A percentile compares a stretch with the other conserved stretches of the same genome.
Evolutionary conservation across 2,113 vertebrate species (phyloP).

Genomic region (Tetrax tetrax): DNA sequence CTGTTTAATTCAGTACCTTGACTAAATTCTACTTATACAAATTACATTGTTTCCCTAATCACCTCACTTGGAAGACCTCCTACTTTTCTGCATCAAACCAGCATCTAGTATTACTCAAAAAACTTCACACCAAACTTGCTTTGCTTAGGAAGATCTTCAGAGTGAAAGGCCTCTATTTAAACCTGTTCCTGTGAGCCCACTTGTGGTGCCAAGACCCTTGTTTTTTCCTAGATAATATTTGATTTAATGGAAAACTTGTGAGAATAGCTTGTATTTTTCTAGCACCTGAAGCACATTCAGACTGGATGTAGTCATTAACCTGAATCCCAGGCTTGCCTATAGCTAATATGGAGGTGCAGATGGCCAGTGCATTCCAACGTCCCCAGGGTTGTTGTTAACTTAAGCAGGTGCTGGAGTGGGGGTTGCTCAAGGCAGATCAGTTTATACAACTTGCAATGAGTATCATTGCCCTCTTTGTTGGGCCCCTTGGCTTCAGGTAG

Average conservation of each 20-base stretch:
- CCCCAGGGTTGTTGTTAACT: background rate
- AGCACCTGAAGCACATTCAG: background rate
- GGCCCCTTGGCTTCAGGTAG: background rate
- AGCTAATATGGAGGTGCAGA: background rate
- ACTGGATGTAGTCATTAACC: background rate
- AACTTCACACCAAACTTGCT: background rate
- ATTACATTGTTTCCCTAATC: slow-evolving; percentile 7
- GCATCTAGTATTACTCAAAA: background rate
- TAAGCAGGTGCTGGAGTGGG: background rate
- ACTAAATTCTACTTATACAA: slow-evolving; percentile 11
- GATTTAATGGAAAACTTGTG: background rate
- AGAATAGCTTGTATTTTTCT: background rate
- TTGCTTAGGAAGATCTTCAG: background rate
- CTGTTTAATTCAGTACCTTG: background rate
- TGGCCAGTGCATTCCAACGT: background rate
- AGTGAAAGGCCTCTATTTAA: background rate
- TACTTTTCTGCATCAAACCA: background rate
- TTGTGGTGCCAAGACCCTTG: background rate
- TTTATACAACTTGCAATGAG: background rate
- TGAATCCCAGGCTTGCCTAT: background rate
- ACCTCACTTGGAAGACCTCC: background rate
- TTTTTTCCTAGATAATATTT: background rate
- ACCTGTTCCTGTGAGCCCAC: background rate
- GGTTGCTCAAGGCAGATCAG: background rate
- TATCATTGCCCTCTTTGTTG: background rate